Evolutionary conservation across 2,113 vertebrate genomes (phyloP), one percentile per base, ranked within the genome.

Genomic region (Myxocyprinus asiaticus): DNA sequence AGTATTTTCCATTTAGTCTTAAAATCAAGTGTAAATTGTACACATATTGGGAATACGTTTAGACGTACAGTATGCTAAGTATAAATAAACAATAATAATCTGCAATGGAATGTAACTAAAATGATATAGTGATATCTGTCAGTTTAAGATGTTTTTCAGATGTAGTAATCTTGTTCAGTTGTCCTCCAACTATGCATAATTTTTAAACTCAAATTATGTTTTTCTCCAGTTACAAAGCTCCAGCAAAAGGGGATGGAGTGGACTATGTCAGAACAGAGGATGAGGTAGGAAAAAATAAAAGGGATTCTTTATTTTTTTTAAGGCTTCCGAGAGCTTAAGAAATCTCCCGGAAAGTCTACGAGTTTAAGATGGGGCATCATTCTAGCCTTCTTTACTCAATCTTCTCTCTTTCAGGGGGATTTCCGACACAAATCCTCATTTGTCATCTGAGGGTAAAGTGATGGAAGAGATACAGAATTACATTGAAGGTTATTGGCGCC

Each of bases 361-460:
- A 17, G n/a, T 42, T n/a, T 66, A 70, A 64, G 6, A 72, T 14
- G 44, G 2, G 7, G 22, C 22, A 68, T 50, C 58, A 7, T n/a
- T 73, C 22, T 45, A 44, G 7, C 43, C 11, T n/a, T 11, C 9
- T 83, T 58, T 22, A 4, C 66, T 75, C 79, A 66, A 58, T 78
- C 44, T 72, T 53, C 50, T 71, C 22, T 33, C 17, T 90, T 90
- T 58, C 92, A 99, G 97, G 97, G 97, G 0, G 95, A 98, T 90
- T 98, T 99, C 93, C 94, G 97, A 86, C 97, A 99, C 92, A 99
- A 99, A 89, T 98, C 97, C 1, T 99, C 97, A 0, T 99, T 99
- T n/a, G 95, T 99, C 89, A 98, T 99, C 86, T 98, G 92, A 96
- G 68, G 45, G 22, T 33, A 33, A 33, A 33, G 22, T 33, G 22